Evolutionary conservation across 2,113 vertebrate genomes (phyloP), one percentile per base, ranked within the genome.

Genomic region (Ciconia boyciana): DNA sequence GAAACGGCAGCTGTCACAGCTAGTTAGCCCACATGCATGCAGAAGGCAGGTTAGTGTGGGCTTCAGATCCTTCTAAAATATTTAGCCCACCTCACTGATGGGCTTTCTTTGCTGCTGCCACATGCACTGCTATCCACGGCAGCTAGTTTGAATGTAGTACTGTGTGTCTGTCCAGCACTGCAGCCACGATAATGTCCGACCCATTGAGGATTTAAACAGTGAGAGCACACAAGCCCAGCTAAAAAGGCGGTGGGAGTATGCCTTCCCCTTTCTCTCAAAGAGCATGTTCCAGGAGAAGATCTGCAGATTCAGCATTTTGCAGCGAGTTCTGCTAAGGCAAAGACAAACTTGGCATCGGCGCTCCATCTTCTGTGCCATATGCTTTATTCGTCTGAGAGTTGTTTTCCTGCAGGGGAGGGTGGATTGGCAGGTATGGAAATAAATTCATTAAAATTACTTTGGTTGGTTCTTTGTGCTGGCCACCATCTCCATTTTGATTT

Each of bases 391-490:
- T 85, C 57, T 66, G 60, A 81, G 81, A 93, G 64, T 4, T 88
- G 89, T 62, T 97, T 93, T 92, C 94, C 93, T 95, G 75, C 82
- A 96, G 85, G 91, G 87, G 21, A 93, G 91, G 89, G 97, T 90
- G 84, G 91, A 88, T 87, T 96, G 84, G 87, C 89, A 95, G 54
- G 91, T 96, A 95, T 20, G 71, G 64, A 93, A 80, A 92, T 66
- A 95, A 95, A 94, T 80, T 88, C 19, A 90, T 95, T 95, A 91
- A 93, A 94, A 83, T 52, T 70, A 44, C 75, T 88, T 87, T 36
- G 55, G 44, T 82, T 11, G 31, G 26, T 95, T 96, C 82, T 93
- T 81, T 74, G 19, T 78, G 43, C 82, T 96, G 78, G 87, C 66
- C 87, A 91, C 58, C 28, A 60, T 65, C 82, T 91, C 68, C 46